phyloP scores from a whole-genome alignment of 2,797 vertebrate species.

The Anguilla megastoma region DNA sequence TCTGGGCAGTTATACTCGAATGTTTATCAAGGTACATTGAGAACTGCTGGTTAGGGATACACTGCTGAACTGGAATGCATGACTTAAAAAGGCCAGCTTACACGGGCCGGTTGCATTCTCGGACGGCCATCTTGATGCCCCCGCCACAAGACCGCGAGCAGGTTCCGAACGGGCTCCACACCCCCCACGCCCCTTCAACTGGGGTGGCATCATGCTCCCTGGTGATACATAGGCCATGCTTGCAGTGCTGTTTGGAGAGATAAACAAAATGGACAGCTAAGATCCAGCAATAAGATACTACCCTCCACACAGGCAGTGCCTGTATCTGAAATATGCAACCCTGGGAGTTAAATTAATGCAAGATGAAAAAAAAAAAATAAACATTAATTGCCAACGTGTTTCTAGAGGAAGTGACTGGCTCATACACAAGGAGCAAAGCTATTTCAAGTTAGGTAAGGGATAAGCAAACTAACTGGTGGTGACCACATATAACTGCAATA shows the following conservation, averaged over 20 bases:
- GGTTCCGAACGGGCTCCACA: slow-evolving; percentile 94
- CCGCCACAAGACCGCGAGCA: slow-evolving; percentile 94
- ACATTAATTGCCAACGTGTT: slow-evolving; percentile 28
- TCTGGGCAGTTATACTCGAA: slow-evolving; percentile 32
- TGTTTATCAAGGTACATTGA: slow-evolving; percentile 59
- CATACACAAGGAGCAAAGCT: background rate
- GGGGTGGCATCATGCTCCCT: slow-evolving; percentile 81
- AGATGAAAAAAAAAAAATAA: slow-evolving; percentile 38
- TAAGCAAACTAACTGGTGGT: background rate
- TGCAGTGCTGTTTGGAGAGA: slow-evolving; percentile 83
- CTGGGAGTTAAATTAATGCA: slow-evolving; percentile 54
- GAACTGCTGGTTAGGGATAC: slow-evolving; percentile 56
- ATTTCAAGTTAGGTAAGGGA: slow-evolving; percentile 23
- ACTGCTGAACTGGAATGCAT: slow-evolving; percentile 54
- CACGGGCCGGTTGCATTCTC: slow-evolving; percentile 95
- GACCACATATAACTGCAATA: slow-evolving; percentile 8
- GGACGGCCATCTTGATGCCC: slow-evolving; percentile 88
- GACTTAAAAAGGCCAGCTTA: slow-evolving; percentile 77
- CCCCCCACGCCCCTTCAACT: slow-evolving; percentile 90
- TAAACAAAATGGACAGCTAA: slow-evolving; percentile 29
- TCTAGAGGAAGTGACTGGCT: slow-evolving; percentile 42
- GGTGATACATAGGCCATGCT: slow-evolving; percentile 87
- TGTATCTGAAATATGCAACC: slow-evolving; percentile 58
- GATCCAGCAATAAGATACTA: slow-evolving; percentile 36
- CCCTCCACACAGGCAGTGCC: slow-evolving; percentile 53